Conservation (phyloP, 2,888 invertebrate species). For the Polymixis lichenea region DNA sequence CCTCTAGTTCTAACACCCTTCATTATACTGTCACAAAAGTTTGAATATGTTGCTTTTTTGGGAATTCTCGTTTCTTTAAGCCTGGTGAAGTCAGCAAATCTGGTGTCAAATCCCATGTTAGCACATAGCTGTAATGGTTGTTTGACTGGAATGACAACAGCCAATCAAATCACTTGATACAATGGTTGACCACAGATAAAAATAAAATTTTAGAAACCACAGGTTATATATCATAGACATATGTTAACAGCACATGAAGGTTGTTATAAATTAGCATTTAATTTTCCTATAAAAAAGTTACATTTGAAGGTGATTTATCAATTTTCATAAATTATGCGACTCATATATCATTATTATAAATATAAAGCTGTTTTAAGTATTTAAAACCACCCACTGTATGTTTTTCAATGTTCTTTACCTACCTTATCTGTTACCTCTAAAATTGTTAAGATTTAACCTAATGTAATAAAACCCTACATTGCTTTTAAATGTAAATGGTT, state of each 20-base stretch:
- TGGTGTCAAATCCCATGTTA: not conserved
- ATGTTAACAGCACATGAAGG: conserved; percentile 48
- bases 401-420: conserved; percentile 47
- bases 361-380: conserved; percentile 48
- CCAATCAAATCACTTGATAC: not conserved
- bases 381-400: conserved; percentile 33
- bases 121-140: not conserved
- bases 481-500: conserved; percentile 38
- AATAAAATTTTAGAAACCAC: not conserved
- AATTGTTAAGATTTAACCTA: conserved; percentile 45
- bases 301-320: conserved; percentile 30
- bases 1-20: conserved; percentile 47
- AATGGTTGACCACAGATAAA: conserved; percentile 11
- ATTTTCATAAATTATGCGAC: conserved; percentile 33
- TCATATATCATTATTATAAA: conserved; percentile 44
- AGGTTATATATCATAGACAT: conserved; percentile 22
- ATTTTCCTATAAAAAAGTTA: conserved; percentile 23
- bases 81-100: not conserved
- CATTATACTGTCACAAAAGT: conserved; percentile 19
- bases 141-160: not conserved
- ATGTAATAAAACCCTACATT: conserved; percentile 29
- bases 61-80: conserved; percentile 3
- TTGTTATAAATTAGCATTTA: conserved; percentile 60
- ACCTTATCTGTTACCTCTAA: conserved; percentile 34
- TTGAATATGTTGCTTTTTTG: conserved; percentile 4